These are phyloP conservation scores for Aurelia aurita DNA, from an alignment of 30 jellyfish, hydroid and myxozoan species.

Conservation along the genomic window DNA sequence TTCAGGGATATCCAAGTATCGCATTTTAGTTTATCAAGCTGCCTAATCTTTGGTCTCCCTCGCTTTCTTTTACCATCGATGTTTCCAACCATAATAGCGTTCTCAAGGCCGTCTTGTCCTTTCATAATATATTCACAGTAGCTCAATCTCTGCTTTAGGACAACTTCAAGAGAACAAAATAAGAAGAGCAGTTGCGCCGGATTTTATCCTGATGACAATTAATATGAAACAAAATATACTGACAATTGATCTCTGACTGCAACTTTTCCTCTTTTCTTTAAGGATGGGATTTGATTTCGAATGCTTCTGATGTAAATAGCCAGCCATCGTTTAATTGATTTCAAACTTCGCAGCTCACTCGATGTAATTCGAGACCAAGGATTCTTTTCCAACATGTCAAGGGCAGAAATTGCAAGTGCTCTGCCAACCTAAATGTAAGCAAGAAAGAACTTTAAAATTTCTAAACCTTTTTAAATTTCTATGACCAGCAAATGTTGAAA, in stretches of 20 bases:
- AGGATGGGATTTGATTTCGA: not conserved
- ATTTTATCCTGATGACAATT: no score
- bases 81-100: not conserved
- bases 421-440: slow-evolving; percentile 75
- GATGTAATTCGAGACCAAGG: slow-evolving; percentile 84
- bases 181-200: no score
- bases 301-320: slow-evolving; percentile 51
- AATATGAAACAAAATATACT: no score
- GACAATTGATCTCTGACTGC: slow-evolving; percentile 11
- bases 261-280: slow-evolving; percentile 5
- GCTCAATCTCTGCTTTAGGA: not conserved
- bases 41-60: not conserved
- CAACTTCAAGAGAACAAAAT: no score
- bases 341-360: slow-evolving; percentile 60
- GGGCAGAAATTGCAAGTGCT: slow-evolving; percentile 78
- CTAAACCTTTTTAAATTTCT: no score
- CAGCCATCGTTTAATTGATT: slow-evolving; percentile 65
- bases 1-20: not conserved
- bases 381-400: slow-evolving; percentile 60
- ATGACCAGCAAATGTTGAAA: no score
- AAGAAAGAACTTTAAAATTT: not conserved
- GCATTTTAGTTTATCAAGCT: not conserved
- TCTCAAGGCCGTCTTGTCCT: not conserved
- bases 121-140: not conserved
- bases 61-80: not conserved